A percentile compares a stretch with the other conserved stretches of the same genome.
phyloP scores from a whole-genome alignment of 2,888 invertebrate species.

The Trisateles emortualis region DNA sequence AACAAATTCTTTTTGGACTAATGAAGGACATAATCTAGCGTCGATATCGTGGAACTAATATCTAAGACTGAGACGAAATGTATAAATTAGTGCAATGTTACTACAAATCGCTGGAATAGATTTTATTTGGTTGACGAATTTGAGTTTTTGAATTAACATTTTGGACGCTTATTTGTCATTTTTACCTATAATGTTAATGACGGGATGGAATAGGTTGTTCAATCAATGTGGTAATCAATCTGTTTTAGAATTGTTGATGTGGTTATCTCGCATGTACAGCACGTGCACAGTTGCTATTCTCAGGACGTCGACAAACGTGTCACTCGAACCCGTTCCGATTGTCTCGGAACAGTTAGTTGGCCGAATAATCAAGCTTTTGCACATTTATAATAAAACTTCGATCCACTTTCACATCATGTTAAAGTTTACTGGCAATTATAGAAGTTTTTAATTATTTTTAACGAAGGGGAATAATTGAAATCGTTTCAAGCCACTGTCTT shows the following conservation, averaged over 20 bases:
- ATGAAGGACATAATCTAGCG: constrained; percentile 15
- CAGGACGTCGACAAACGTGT: constrained; percentile 24
- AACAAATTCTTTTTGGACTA: not conserved
- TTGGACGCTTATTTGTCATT: not conserved
- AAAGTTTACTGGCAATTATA: not conserved
- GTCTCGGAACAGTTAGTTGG: constrained; percentile 27
- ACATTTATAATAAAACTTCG: not conserved
- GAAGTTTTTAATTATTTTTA: too few relatives aligned
- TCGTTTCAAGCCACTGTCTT: too few relatives aligned
- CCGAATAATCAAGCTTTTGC: constrained; percentile 8
- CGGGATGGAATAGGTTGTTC: not conserved
- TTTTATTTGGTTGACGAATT: not conserved
- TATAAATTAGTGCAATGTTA: constrained; percentile 21
- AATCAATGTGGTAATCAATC: not conserved
- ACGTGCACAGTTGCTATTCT: constrained; percentile 29
- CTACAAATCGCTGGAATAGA: constrained; percentile 9
- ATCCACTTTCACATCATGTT: not conserved
- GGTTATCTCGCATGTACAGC: constrained; percentile 20
- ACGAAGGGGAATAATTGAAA: too few relatives aligned
- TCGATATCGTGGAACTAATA: constrained; percentile 34
- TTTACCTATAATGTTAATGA: not conserved
- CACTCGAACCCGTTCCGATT: constrained; percentile 25
- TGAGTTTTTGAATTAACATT: not conserved
- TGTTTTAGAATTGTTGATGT: not conserved
- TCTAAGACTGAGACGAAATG: constrained; percentile 23